These are phyloP conservation scores for Strigamia crassipes DNA, from an alignment of 2,888 invertebrate genomes.

Conservation along the genomic window DNA sequence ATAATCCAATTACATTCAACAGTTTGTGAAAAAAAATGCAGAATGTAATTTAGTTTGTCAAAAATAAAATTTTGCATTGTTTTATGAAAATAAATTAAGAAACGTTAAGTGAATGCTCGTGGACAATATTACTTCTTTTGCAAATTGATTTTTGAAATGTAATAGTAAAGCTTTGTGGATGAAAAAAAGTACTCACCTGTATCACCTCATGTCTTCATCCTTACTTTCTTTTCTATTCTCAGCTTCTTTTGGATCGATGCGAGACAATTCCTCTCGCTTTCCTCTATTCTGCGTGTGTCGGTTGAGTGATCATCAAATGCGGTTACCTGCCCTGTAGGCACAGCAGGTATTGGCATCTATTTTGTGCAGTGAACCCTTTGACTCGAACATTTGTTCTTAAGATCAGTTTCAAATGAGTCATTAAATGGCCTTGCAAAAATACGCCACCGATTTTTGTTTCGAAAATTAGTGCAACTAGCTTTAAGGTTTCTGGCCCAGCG, in stretches of 20 bases:
- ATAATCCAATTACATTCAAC: background rate
- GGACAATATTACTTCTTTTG: background rate
- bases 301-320: constrained; percentile 37
- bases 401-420: constrained; percentile 25
- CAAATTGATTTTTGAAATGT: constrained; percentile 37
- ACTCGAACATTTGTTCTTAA: constrained; percentile 2
- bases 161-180: constrained; percentile 32
- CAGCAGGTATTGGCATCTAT: constrained; percentile 42
- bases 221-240: constrained; percentile 35
- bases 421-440: background rate
- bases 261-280: constrained; percentile 40
- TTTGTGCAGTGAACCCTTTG: constrained; percentile 18
- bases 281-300: constrained; percentile 35
- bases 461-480: background rate
- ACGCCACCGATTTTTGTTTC: background rate
- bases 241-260: constrained; percentile 15
- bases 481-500: background rate
- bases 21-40: background rate
- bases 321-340: constrained; percentile 40
- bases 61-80: background rate
- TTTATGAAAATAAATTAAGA: constrained; percentile 4
- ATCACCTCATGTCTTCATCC: constrained; percentile 22
- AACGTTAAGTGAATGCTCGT: background rate
- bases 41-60: background rate
- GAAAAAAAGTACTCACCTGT: constrained; percentile 40